phyloP scores from a whole-genome alignment of 2,797 vertebrate species.

The Microctenopoma lineatum region DNA sequence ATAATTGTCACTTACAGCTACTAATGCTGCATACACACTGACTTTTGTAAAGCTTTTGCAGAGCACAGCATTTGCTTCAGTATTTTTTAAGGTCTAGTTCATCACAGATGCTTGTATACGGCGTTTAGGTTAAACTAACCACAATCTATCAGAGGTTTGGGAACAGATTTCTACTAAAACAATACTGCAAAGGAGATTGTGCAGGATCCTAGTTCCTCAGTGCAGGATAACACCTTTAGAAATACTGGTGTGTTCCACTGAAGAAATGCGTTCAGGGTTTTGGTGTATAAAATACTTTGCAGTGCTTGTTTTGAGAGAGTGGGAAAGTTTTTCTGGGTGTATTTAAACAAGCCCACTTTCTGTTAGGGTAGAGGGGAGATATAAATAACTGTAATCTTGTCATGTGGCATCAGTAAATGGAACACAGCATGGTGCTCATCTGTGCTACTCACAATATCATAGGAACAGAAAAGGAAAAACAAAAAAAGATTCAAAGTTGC shows the following conservation, averaged over 20 bases:
- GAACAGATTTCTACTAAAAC: too few species aligned
- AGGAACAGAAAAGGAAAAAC: conserved; percentile 13
- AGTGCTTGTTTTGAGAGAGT: background rate
- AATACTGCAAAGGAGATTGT: too few species aligned
- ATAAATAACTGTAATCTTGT: conserved; percentile 5
- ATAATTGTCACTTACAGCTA: background rate
- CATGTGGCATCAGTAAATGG: conserved; percentile 31
- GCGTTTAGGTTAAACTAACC: background rate
- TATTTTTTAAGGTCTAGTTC: background rate
- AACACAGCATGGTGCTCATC: conserved; percentile 18
- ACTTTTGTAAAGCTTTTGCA: conserved; percentile 2
- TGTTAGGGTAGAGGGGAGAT: background rate
- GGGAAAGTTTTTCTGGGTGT: background rate
- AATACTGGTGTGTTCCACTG: background rate
- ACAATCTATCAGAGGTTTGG: too few species aligned
- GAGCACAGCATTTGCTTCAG: background rate
- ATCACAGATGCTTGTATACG: too few species aligned
- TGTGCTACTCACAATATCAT: conserved; percentile 37
- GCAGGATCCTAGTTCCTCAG: background rate
- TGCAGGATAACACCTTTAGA: background rate
- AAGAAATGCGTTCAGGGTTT: background rate
- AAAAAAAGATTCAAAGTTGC: conserved; percentile 10
- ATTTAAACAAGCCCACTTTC: conserved; percentile 3
- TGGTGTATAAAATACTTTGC: background rate
- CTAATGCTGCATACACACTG: background rate